Percentiles rank a stretch among this genome's conserved stretches.
Conservation (phyloP, 2,888 invertebrate species). For the Microplitis manilae region DNA sequence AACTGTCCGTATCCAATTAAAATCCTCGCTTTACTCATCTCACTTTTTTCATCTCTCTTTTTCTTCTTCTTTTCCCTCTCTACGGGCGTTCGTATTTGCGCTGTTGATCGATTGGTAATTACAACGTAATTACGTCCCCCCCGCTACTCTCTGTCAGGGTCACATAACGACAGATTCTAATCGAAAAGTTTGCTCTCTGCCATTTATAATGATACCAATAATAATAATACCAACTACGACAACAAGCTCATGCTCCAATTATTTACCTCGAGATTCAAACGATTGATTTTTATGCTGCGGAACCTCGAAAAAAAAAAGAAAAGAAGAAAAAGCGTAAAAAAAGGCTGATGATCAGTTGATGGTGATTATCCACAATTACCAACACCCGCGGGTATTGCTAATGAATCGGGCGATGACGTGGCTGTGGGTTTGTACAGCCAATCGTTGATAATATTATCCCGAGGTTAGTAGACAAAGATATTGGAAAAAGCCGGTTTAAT, state of each 20-base stretch:
- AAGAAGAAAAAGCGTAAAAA: constrained; percentile 6
- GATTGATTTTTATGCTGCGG: constrained; percentile 27
- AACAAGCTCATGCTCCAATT: not conserved
- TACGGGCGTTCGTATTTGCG: constrained; percentile 19
- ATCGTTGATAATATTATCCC: constrained; percentile 37
- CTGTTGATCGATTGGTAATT: constrained; percentile 40
- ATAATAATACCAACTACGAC: not conserved
- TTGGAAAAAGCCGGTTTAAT: constrained; percentile 35
- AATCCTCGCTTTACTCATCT: constrained; percentile 38
- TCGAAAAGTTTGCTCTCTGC: constrained; percentile 3
- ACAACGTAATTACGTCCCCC: constrained; percentile 33
- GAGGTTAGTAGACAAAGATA: constrained; percentile 21
- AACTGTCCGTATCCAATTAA: constrained; percentile 45
- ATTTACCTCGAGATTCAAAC: not conserved
- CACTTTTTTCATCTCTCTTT: constrained; percentile 24
- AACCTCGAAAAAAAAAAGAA: not conserved
- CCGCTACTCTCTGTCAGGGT: constrained; percentile 28
- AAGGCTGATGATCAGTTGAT: constrained; percentile 20
- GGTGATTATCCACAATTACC: constrained; percentile 35
- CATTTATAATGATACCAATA: not conserved
- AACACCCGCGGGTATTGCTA: constrained; percentile 31
- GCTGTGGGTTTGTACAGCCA: constrained; percentile 27
- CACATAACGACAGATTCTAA: constrained; percentile 32
- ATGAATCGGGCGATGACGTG: constrained; percentile 36
- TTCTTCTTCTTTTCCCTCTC: constrained; percentile 10